These are phyloP conservation scores for Gobionotothen gibberifrons DNA, from an alignment of 2,797 vertebrate species.

Conservation along the genomic window DNA sequence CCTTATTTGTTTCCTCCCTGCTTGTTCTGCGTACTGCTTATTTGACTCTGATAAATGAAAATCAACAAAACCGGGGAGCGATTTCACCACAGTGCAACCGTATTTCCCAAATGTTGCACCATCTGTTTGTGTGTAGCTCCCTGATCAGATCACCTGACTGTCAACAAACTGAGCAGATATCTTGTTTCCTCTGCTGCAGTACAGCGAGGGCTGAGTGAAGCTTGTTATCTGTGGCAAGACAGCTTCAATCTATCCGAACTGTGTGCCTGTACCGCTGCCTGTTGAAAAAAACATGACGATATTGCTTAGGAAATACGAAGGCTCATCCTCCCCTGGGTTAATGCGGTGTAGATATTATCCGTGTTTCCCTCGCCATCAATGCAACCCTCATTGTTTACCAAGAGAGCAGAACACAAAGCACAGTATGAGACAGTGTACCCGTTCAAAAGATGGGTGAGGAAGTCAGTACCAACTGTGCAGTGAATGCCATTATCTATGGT, in stretches of 20 bases:
- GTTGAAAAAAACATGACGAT: constrained; percentile 58
- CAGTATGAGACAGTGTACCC: constrained; percentile 62
- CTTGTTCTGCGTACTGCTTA: constrained; percentile 31
- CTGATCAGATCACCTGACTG: constrained; percentile 56
- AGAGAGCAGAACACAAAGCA: constrained; percentile 62
- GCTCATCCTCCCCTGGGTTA: constrained; percentile 38
- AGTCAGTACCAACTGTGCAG: constrained; percentile 69
- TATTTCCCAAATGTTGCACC: constrained; percentile 47
- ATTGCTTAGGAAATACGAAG: constrained; percentile 31
- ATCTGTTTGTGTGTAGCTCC: constrained; percentile 46
- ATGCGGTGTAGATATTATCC: constrained; percentile 51
- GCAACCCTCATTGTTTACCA: constrained; percentile 71
- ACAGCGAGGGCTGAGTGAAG: constrained; percentile 36
- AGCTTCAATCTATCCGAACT: constrained; percentile 42
- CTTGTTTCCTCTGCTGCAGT: constrained; percentile 42
- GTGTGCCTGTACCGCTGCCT: constrained; percentile 27
- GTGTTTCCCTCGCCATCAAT: constrained; percentile 42
- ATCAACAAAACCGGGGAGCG: constrained; percentile 38
- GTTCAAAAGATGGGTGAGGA: constrained; percentile 67
- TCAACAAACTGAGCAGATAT: constrained; percentile 49
- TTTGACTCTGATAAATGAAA: constrained; percentile 46
- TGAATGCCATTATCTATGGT: constrained; percentile 75
- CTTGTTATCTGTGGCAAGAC: constrained; percentile 62
- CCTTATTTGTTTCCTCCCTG: constrained; percentile 1
- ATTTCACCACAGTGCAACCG: constrained; percentile 40